Evolutionary conservation across 1,140 invertebrate genomes (phyloP).

Genomic region (Armadillidium nasatum): DNA sequence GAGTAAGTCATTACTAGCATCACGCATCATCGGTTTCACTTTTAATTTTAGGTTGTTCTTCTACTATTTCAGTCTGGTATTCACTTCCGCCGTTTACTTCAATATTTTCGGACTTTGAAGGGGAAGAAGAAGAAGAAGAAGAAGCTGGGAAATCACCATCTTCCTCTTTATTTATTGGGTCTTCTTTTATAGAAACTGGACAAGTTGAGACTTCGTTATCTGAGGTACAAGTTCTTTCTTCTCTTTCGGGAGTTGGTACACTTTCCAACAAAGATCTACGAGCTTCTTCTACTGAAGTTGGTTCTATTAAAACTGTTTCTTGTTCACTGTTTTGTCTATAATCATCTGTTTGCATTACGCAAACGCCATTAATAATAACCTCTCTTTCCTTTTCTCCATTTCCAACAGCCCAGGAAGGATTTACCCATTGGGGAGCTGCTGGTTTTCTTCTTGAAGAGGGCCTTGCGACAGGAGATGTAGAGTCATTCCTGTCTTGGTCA

Average conservation of each 20-base stretch:
- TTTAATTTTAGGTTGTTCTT: slow-evolving; percentile 22
- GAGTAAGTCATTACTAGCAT: background rate
- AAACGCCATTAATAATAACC: slow-evolving; percentile 85
- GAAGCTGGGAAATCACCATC: background rate
- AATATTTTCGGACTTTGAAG: background rate
- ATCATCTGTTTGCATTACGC: slow-evolving; percentile 66
- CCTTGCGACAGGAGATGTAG: slow-evolving; percentile 44
- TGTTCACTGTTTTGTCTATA: slow-evolving; percentile 37
- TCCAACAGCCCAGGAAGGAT: slow-evolving; percentile 74
- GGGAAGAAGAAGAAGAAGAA: background rate
- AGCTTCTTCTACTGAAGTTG: slow-evolving; percentile 39
- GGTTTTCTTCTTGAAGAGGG: slow-evolving; percentile 69
- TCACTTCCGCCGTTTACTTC: background rate
- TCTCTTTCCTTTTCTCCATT: slow-evolving; percentile 51
- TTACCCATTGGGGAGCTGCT: slow-evolving; percentile 93
- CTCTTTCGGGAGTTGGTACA: slow-evolving; percentile 23
- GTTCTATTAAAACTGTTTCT: slow-evolving; percentile 26
- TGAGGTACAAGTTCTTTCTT: slow-evolving; percentile 16
- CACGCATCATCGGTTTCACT: slow-evolving; percentile 12
- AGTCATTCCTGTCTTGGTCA: slow-evolving; percentile 56
- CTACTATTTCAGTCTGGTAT: slow-evolving; percentile 20
- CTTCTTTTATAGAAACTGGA: slow-evolving; percentile 7
- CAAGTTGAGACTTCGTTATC: background rate
- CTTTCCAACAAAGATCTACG: slow-evolving; percentile 34
- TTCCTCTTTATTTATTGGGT: background rate